Evolutionary conservation across 2,113 vertebrate genomes (phyloP).

Genomic region (Muntiacus reevesi): DNA sequence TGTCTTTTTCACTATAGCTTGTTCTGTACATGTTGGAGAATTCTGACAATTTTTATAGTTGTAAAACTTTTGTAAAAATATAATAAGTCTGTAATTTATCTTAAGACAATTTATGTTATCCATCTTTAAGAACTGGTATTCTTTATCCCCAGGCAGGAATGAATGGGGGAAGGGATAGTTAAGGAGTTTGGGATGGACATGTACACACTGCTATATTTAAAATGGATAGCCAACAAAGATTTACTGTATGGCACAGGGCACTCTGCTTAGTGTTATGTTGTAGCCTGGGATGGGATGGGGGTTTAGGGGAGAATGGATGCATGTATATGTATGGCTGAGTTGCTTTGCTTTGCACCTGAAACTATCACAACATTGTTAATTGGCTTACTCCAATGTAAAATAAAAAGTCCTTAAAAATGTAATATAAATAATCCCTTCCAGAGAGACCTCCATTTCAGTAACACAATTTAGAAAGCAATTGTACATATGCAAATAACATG

Average conservation of each 20-base stretch:
- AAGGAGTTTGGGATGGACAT: background rate
- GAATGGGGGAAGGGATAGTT: background rate
- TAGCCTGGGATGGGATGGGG: background rate
- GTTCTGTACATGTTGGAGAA: background rate
- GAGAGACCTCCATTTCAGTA: conserved; percentile 49
- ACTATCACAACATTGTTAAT: background rate
- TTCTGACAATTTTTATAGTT: background rate
- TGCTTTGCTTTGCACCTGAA: background rate
- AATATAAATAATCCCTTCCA: background rate
- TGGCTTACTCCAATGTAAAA: background rate
- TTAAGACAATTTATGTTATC: background rate
- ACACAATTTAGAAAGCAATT: conserved; percentile 69
- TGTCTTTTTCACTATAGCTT: background rate
- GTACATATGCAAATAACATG: conserved; percentile 71
- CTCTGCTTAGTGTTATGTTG: background rate
- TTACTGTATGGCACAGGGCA: background rate
- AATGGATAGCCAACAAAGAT: background rate
- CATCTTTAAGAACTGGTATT: background rate
- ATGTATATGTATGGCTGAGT: background rate
- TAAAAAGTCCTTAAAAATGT: background rate
- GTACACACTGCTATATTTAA: background rate
- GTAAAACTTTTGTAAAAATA: conserved; percentile 1
- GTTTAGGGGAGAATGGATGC: background rate
- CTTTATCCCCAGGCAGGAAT: background rate
- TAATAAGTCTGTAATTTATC: background rate